phyloP scores from a whole-genome alignment of 2,797 vertebrate species.

The Eospalax fontanierii region DNA sequence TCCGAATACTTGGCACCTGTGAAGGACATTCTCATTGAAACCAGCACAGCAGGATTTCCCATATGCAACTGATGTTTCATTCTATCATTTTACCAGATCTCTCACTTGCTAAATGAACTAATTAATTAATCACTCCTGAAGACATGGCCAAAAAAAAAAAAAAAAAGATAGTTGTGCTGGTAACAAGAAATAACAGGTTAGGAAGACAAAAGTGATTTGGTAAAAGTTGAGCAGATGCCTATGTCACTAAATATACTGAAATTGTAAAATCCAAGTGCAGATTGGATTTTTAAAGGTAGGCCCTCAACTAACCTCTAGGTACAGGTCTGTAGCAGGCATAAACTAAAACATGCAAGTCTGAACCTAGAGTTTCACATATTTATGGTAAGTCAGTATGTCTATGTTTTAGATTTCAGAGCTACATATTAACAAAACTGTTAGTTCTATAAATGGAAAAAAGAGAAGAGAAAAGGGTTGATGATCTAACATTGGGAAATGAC shows the following conservation, averaged over 20 bases:
- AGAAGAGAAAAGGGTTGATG: not conserved
- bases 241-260: not conserved
- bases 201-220: not conserved
- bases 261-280: not conserved
- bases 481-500: not conserved
- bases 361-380: not conserved
- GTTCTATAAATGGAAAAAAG: not conserved
- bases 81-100: too few species aligned
- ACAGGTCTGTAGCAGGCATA: rapidly evolving
- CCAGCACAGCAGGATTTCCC: too few species aligned
- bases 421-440: not conserved
- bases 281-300: not conserved
- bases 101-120: not conserved
- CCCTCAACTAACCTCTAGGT: not conserved
- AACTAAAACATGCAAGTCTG: not conserved
- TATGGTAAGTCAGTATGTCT: not conserved
- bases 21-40: too few species aligned
- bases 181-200: not conserved
- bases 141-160: not conserved
- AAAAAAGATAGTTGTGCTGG: not conserved
- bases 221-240: not conserved
- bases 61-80: too few species aligned
- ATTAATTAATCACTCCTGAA: not conserved
- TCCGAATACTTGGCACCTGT: too few species aligned
- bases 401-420: not conserved